Evolutionary conservation across 1,140 invertebrate species (phyloP).

Genomic region (Sitobion miscanthi): DNA sequence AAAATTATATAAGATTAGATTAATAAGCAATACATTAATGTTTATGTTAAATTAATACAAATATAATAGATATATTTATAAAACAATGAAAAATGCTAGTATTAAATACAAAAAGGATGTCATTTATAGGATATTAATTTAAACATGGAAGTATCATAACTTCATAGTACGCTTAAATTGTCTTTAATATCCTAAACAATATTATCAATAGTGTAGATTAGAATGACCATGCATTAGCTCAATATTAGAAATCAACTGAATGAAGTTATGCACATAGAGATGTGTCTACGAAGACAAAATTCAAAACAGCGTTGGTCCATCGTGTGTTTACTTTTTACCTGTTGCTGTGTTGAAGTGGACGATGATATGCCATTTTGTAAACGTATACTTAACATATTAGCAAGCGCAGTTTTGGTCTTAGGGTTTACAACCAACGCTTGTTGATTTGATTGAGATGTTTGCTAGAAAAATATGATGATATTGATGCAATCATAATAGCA

Average conservation of each 20-base stretch:
- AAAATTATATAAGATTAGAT: neutral
- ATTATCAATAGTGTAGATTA: neutral
- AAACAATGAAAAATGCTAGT: conserved; percentile 1
- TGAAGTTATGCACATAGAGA: conserved; percentile 7
- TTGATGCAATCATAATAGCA: conserved; percentile 37
- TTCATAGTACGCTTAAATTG: neutral
- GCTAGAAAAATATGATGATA: conserved; percentile 54
- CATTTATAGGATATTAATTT: conserved; percentile 1
- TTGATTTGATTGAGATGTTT: conserved; percentile 57
- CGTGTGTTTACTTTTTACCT: conserved; percentile 43
- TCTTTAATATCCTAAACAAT: neutral
- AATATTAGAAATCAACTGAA: conserved; percentile 29
- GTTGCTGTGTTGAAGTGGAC: conserved; percentile 42
- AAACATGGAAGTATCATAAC: neutral
- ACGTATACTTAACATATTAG: conserved; percentile 91
- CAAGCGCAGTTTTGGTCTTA: conserved; percentile 93
- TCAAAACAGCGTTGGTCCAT: conserved; percentile 41
- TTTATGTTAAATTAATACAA: neutral
- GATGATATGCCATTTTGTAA: conserved; percentile 69
- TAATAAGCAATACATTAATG: conserved; percentile 20
- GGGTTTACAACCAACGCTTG: conserved; percentile 73
- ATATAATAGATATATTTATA: neutral
- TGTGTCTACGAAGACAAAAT: conserved; percentile 38
- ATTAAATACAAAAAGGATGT: neutral
- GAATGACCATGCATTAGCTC: conserved; percentile 46